These are phyloP conservation scores for Dendrocincla tyrannina DNA, from an alignment of 2,797 vertebrate genomes.

Conservation along the genomic window DNA sequence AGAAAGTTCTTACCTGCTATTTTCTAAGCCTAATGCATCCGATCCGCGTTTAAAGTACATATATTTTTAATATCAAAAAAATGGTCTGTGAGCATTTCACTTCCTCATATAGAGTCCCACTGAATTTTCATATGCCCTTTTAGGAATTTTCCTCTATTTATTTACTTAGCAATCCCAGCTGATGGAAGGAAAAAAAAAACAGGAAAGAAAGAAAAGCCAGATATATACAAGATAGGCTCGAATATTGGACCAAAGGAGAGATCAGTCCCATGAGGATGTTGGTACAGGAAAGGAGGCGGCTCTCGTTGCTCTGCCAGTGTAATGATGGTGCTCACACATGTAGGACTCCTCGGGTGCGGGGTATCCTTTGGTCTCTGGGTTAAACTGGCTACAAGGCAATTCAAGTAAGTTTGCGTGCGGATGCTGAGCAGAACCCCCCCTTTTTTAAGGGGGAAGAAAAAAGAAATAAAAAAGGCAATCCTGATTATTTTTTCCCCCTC, in stretches of 20 bases:
- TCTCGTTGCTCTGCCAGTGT: conserved; percentile 51
- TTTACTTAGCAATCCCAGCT: conserved; percentile 40
- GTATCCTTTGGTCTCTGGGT: conserved; percentile 40
- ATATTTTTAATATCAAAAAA: not conserved
- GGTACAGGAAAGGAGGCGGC: conserved; percentile 62
- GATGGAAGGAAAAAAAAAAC: not conserved
- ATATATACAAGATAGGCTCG: not conserved
- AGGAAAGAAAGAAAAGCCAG: not conserved
- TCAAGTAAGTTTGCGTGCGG: conserved; percentile 74
- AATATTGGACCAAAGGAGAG: conserved; percentile 39
- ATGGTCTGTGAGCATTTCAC: conserved; percentile 21
- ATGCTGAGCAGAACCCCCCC: conserved; percentile 18
- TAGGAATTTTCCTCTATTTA: conserved; percentile 41
- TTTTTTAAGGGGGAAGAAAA: not conserved
- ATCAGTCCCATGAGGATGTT: conserved; percentile 53
- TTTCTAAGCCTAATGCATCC: conserved; percentile 63
- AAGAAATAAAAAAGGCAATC: not conserved
- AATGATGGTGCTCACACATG: conserved; percentile 53
- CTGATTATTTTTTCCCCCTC: not conserved
- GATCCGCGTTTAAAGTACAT: not conserved
- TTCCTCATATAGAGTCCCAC: conserved; percentile 49
- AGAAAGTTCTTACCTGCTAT: conserved; percentile 79
- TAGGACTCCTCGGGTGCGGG: conserved; percentile 59
- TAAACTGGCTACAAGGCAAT: conserved; percentile 49
- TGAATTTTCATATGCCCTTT: conserved; percentile 44